Conservation (phyloP, 1,140 invertebrate species). For the Hyposmocoma kahamanoa region DNA sequence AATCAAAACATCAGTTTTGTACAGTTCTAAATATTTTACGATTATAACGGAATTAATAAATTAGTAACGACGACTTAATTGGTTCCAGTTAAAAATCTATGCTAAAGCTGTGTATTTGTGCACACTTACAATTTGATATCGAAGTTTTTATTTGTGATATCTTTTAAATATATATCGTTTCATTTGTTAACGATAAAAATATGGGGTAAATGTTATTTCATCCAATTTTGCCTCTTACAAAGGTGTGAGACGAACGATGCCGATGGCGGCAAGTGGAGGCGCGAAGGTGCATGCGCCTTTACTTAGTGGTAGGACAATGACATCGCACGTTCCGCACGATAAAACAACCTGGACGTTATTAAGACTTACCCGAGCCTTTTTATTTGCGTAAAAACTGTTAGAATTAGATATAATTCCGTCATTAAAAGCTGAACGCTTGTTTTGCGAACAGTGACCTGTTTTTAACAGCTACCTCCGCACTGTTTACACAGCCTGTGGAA, state of each 20-base stretch:
- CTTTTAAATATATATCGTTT: too few species aligned
- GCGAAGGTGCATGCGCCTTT: conserved; percentile 31
- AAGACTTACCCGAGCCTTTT: conserved; percentile 32
- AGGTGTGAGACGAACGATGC: conserved; percentile 5
- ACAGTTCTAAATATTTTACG: too few species aligned
- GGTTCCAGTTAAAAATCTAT: too few species aligned
- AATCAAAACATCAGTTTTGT: too few species aligned
- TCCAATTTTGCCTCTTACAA: too few species aligned
- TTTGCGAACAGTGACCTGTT: conserved; percentile 29
- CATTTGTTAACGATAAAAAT: too few species aligned
- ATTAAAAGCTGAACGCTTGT: conserved; percentile 27
- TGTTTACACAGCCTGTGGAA: conserved; percentile 12
- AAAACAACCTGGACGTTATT: conserved; percentile 58
- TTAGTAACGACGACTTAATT: too few species aligned
- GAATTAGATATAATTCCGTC: conserved; percentile 34
- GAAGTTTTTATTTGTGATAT: too few species aligned
- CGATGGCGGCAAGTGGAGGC: conserved; percentile 16
- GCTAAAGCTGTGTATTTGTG: too few species aligned
- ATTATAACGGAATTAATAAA: too few species aligned
- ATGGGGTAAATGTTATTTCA: too few species aligned
- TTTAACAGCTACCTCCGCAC: conserved; percentile 11
- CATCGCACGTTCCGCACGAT: conserved; percentile 63
- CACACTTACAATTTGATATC: too few species aligned
- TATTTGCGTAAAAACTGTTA: conserved; percentile 31
- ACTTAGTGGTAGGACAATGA: conserved; percentile 59